A percentile compares a stretch with the other conserved stretches of the same genome.
These are phyloP conservation scores for Chesias legatella DNA, from an alignment of 2,888 invertebrate species.

Conservation along the genomic window DNA sequence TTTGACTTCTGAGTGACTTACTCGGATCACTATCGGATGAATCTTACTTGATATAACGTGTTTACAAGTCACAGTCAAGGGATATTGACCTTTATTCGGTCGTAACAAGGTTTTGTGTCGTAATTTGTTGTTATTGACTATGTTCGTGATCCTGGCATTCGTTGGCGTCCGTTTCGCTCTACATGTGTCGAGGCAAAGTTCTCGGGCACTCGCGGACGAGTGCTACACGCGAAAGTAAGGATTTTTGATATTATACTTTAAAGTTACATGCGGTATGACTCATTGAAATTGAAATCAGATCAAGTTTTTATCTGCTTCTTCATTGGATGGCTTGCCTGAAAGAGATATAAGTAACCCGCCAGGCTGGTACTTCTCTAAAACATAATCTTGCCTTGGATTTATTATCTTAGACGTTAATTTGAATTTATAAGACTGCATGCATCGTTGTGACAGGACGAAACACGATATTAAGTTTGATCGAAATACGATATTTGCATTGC, in stretches of 20 bases:
- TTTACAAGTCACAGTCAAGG: slow-evolving; percentile 7
- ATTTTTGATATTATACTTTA: slow-evolving; percentile 29
- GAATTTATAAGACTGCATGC: no score
- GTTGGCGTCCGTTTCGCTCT: slow-evolving; percentile 70
- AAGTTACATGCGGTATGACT: slow-evolving; percentile 32
- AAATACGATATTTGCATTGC: no score
- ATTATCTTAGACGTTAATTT: no score
- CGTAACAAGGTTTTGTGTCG: slow-evolving; percentile 28
- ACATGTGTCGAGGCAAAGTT: slow-evolving; percentile 72
- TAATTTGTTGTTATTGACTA: slow-evolving; percentile 43
- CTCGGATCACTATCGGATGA: slow-evolving; percentile 6
- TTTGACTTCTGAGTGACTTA: neutral
- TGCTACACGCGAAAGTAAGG: slow-evolving; percentile 74
- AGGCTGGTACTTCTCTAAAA: no score
- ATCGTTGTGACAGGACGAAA: no score
- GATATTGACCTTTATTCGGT: slow-evolving; percentile 15
- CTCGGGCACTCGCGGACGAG: slow-evolving; percentile 68
- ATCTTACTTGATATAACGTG: slow-evolving; percentile 1
- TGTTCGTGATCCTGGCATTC: slow-evolving; percentile 73
- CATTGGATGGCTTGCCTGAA: no score
- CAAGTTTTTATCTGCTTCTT: no score
- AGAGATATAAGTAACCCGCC: no score
- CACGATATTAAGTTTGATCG: no score
- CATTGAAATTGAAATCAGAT: neutral
- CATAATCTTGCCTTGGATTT: no score